A percentile compares a stretch with the other conserved stretches of the same genome.
Evolutionary conservation across 2,113 vertebrate genomes (phyloP).

Genomic region (Spea bombifrons): DNA sequence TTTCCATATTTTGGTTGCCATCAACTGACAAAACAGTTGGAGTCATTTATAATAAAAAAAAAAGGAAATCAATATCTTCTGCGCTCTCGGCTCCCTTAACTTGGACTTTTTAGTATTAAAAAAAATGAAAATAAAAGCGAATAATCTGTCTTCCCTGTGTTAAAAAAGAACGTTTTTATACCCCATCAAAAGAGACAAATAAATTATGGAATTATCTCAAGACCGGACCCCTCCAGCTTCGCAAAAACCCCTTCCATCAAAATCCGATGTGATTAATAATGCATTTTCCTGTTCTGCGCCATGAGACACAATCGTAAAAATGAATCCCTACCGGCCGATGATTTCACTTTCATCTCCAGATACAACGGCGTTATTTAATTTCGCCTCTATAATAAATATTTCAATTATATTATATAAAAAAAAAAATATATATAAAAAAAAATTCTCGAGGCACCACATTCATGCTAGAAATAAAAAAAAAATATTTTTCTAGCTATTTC

Average conservation of each 20-base stretch:
- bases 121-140: not conserved
- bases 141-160: not conserved
- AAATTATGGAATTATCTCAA: not conserved
- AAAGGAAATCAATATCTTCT: too few species aligned
- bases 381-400: conserved; percentile 1
- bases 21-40: too few species aligned
- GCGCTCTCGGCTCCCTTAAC: too few species aligned
- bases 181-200: not conserved
- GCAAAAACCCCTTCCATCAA: not conserved
- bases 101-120: too few species aligned
- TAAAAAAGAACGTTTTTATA: conserved; percentile 4
- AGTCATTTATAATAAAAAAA: too few species aligned
- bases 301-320: conserved; percentile 20
- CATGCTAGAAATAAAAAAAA: conserved; percentile 2
- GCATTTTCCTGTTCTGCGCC: not conserved
- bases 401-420: not conserved
- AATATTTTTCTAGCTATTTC: not conserved
- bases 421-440: not conserved
- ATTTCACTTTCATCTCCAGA: conserved; percentile 18
- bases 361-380: conserved; percentile 14
- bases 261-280: not conserved
- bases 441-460: not conserved
- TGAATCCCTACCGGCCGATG: not conserved
- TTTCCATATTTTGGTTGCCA: too few species aligned
- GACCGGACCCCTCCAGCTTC: not conserved